Evolutionary conservation across 2,888 invertebrate genomes (phyloP).

Genomic region (Odontothrips loti): DNA sequence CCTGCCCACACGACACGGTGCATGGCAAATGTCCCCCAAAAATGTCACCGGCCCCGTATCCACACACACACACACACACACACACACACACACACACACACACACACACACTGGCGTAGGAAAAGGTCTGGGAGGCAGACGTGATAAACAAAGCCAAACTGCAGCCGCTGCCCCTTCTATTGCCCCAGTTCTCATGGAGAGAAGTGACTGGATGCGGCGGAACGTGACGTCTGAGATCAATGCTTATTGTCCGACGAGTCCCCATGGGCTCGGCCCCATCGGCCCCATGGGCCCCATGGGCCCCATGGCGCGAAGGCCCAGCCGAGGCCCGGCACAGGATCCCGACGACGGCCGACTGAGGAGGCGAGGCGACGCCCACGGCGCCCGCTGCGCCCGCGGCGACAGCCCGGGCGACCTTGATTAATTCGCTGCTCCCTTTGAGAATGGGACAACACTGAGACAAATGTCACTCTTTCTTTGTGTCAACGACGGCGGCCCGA

Average conservation of each 20-base stretch:
- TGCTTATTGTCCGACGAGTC: neutral
- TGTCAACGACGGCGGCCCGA: neutral
- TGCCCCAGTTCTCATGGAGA: neutral
- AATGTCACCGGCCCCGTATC: too few species aligned
- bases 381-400: neutral
- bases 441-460: neutral
- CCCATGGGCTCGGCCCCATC: neutral
- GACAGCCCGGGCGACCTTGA: neutral
- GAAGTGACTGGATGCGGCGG: neutral
- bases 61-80: neutral
- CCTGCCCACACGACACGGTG: neutral
- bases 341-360: neutral
- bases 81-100: neutral
- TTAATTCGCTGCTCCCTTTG: neutral
- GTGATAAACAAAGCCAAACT: neutral
- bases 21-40: neutral
- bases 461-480: neutral
- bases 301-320: neutral
- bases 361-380: neutral
- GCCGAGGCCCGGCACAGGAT: neutral
- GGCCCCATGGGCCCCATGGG: neutral
- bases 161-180: neutral
- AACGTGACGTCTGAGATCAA: neutral
- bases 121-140: neutral
- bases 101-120: neutral